Percentiles rank a stretch among this genome's conserved stretches.
phyloP scores from a whole-genome alignment of 2,797 vertebrate species.

The Fratercula arctica region DNA sequence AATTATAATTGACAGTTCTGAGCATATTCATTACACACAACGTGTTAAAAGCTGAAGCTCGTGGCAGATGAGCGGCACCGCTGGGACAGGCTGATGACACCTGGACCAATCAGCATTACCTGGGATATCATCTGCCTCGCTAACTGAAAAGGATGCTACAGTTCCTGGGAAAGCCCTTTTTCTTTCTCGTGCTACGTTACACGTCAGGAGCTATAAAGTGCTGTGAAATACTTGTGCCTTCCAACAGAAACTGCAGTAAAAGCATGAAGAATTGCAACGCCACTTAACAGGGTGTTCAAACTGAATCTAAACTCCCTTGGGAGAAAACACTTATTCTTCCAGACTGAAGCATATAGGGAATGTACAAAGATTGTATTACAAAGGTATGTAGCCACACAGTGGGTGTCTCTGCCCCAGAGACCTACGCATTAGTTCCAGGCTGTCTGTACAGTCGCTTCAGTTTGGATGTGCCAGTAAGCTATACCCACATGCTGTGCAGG shows the following conservation, averaged over 20 bases:
- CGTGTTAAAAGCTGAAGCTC: not conserved
- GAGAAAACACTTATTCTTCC: not conserved
- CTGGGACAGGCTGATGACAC: not conserved
- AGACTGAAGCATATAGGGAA: not conserved
- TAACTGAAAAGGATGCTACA: not conserved
- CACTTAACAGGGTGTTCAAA: not conserved
- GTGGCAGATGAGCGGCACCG: not conserved
- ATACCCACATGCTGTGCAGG: not conserved
- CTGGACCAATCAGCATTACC: not conserved
- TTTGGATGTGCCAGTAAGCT: not conserved
- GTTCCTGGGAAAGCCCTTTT: not conserved
- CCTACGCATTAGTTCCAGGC: not conserved
- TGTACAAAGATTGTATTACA: not conserved
- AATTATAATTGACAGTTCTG: not conserved
- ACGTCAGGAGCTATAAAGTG: not conserved
- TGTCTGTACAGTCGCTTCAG: rapidly evolving
- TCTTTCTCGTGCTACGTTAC: not conserved
- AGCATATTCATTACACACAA: not conserved
- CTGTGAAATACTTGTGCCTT: not conserved
- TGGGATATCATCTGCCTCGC: not conserved
- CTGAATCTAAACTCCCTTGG: not conserved
- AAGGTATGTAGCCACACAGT: not conserved
- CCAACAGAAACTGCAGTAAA: not conserved
- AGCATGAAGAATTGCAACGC: not conserved
- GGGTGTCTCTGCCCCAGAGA: not conserved